Evolutionary conservation across 1,140 invertebrate species (phyloP).

Genomic region (Lordiphosa clarofinis): DNA sequence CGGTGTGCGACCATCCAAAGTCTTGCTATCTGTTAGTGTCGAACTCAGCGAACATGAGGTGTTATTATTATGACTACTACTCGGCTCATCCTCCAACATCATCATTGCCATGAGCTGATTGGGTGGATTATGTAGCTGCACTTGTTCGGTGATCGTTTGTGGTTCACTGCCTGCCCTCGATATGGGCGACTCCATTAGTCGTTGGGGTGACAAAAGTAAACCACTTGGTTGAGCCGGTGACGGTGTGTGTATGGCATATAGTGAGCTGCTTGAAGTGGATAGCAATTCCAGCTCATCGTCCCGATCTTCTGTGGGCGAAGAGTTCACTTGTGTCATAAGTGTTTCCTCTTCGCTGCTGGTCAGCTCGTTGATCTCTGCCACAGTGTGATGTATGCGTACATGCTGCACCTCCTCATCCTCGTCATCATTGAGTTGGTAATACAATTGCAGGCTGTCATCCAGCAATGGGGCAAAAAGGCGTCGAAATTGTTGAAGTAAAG

Average conservation of each 20-base stretch:
- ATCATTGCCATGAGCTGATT: slow-evolving; percentile 19
- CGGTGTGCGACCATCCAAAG: slow-evolving; percentile 70
- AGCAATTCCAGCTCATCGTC: slow-evolving; percentile 18
- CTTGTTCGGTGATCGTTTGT: slow-evolving; percentile 57
- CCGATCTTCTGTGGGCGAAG: slow-evolving; percentile 16
- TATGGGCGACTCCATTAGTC: slow-evolving; percentile 15
- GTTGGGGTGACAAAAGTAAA: slow-evolving; percentile 19
- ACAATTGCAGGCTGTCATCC: slow-evolving; percentile 51
- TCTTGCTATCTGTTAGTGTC: slow-evolving; percentile 76
- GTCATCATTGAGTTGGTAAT: slow-evolving; percentile 44
- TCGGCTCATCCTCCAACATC: slow-evolving; percentile 29
- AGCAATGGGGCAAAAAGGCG: slow-evolving; percentile 62
- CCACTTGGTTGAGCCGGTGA: slow-evolving; percentile 40
- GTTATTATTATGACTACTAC: slow-evolving; percentile 44
- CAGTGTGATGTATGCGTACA: slow-evolving; percentile 61
- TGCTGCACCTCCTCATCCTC: slow-evolving; percentile 42
- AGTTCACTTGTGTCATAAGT: slow-evolving; percentile 41
- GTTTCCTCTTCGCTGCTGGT: slow-evolving; percentile 66
- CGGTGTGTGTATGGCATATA: slow-evolving; percentile 67
- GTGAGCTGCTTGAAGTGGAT: slow-evolving; percentile 61
- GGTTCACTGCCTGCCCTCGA: slow-evolving; percentile 28
- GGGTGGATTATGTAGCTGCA: slow-evolving; percentile 61
- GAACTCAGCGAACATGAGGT: slow-evolving; percentile 74
- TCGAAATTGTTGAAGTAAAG: slow-evolving; percentile 57
- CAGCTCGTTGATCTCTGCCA: slow-evolving; percentile 57